These are phyloP conservation scores for Zoanthus sociatus DNA, from an alignment of 92 coral and sea anemone species.

Conservation along the genomic window DNA sequence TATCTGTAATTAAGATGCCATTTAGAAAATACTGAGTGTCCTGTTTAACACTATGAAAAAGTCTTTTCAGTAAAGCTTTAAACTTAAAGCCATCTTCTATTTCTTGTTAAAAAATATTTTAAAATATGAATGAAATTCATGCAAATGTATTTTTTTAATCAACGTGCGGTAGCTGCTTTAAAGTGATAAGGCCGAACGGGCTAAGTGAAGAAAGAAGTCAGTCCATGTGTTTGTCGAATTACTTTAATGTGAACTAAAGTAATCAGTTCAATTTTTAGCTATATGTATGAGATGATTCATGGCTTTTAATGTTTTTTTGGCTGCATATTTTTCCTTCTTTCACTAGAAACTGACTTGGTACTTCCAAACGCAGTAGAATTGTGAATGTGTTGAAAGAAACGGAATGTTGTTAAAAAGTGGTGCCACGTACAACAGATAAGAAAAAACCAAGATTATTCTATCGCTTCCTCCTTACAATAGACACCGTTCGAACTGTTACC, in stretches of 20 bases:
- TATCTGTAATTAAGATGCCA: constrained; percentile 17
- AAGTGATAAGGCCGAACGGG: constrained; percentile 20
- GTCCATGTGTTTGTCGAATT: too few species aligned
- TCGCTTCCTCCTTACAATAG: neutral
- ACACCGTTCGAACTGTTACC: neutral
- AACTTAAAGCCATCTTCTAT: too few species aligned
- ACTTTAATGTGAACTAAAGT: neutral
- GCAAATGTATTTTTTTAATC: neutral
- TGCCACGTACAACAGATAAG: neutral
- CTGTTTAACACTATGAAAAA: neutral
- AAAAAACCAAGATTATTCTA: neutral
- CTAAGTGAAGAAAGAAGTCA: neutral
- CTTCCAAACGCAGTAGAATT: neutral
- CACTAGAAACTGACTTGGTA: neutral
- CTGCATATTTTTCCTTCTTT: neutral
- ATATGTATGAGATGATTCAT: neutral
- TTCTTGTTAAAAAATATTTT: too few species aligned
- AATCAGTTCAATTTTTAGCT: neutral
- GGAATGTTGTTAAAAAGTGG: neutral
- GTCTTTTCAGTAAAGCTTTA: too few species aligned
- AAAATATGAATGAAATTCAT: too few species aligned
- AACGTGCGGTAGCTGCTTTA: constrained; percentile 4
- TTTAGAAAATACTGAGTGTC: neutral
- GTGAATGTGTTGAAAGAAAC: constrained; percentile 4
- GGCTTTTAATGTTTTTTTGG: neutral